Evolutionary conservation across 2,888 invertebrate genomes (phyloP), one percentile per base, ranked within the genome.

Genomic region (Suillia variegata): DNA sequence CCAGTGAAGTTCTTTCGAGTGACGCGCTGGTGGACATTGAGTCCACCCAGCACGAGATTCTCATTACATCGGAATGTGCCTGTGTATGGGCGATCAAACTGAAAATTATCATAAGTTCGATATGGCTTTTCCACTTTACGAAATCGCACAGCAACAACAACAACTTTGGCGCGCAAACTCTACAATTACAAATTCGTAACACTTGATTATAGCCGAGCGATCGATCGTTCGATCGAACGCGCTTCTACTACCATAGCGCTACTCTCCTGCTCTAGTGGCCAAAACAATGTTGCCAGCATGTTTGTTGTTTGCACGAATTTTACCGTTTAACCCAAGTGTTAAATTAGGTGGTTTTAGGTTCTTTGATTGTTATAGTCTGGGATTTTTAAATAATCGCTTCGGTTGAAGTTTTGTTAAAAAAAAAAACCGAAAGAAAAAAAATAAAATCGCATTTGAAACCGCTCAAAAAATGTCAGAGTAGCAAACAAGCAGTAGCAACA

Each of bases 21-120:
- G n/a, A n/a, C n/a, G n/a, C n/a, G n/a, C n/a, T n/a, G n/a, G n/a
- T 26, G 26, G 5, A 6, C 26, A 10, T 21, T 33, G 15, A 17
- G 15, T 57, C 42, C 53, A 57, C 18, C 31, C 42, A 31, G 45
- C 45, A 53, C 47, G 48, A 58, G 53, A 48, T 6, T 31, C 31
- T 56, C 50, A 56, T 53, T 48, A 53, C 15, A 33, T 10, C 8
- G 47, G 47, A 47, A 47, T 47, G 20, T 47, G 38, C 6, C n/a
- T n/a, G 38, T 13, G 31, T 12, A 31, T 31, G 6, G 31, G 31
- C 31, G n/a, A n/a, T n/a, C n/a, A n/a, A 26, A 26, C 10, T 26
- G 26, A 26, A 38, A 13, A n/a, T 38, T 4, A n/a, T 8, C n/a
- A 38, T 4, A n/a, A 38, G n/a, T 3, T 10, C n/a, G 38, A n/a